A percentile compares a stretch with the other conserved stretches of the same genome.
These are phyloP conservation scores for Dinothrombium tinctorium DNA, from an alignment of 1,140 invertebrate species.

Conservation along the genomic window DNA sequence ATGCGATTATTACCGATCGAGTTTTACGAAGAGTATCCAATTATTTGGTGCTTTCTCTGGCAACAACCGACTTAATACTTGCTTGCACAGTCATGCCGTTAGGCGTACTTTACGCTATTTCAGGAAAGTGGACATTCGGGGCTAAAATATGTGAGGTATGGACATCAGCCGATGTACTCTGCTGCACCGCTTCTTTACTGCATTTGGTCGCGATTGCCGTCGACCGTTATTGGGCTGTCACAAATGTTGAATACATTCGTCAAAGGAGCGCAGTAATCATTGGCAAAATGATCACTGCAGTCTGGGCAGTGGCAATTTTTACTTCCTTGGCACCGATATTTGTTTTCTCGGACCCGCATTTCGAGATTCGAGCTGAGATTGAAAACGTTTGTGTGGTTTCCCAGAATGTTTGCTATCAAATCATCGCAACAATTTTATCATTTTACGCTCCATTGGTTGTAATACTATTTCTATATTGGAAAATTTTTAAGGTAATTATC, in stretches of 20 bases:
- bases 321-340: slow-evolving; percentile 69
- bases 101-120: slow-evolving; percentile 51
- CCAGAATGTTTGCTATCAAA: slow-evolving; percentile 63
- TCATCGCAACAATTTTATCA: slow-evolving; percentile 67
- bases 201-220: slow-evolving; percentile 75
- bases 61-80: slow-evolving; percentile 60
- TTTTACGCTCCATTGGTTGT: slow-evolving; percentile 83
- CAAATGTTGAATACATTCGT: slow-evolving; percentile 79
- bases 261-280: slow-evolving; percentile 55
- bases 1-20: slow-evolving; percentile 66
- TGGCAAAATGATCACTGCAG: slow-evolving; percentile 61
- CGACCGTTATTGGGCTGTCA: slow-evolving; percentile 82
- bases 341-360: slow-evolving; percentile 61
- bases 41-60: slow-evolving; percentile 59
- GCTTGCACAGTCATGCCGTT: slow-evolving; percentile 64
- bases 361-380: slow-evolving; percentile 43
- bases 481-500: slow-evolving; percentile 33
- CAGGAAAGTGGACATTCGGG: slow-evolving; percentile 44
- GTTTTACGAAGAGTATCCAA: slow-evolving; percentile 65
- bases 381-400: slow-evolving; percentile 70
- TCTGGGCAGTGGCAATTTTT: slow-evolving; percentile 58
- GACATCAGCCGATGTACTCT: slow-evolving; percentile 71
- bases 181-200: slow-evolving; percentile 74
- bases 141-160: slow-evolving; percentile 74
- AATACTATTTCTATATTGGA: slow-evolving; percentile 78